Conservation (phyloP, 2,113 vertebrate species). For the Micronisus gabar region DNA sequence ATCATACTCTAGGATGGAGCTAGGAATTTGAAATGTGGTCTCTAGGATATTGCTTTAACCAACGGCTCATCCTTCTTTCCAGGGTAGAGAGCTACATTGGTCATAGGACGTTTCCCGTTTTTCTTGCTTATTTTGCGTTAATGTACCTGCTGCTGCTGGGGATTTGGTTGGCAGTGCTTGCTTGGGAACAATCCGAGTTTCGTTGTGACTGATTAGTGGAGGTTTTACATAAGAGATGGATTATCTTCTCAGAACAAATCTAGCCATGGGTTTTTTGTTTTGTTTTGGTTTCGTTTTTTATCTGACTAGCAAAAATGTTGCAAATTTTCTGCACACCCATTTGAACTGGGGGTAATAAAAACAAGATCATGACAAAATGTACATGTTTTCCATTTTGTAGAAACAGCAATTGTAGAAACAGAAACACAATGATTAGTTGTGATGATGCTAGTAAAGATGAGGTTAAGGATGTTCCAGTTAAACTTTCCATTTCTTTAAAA, state of each 20-base stretch:
- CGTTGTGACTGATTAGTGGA: neutral
- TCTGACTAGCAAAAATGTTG: neutral
- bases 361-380: neutral
- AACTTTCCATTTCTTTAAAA: neutral
- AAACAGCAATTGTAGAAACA: neutral
- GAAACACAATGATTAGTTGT: neutral
- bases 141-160: neutral
- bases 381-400: neutral
- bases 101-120: neutral
- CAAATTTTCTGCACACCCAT: neutral
- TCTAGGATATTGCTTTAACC: neutral
- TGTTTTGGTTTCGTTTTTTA: neutral
- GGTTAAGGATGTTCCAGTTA: neutral
- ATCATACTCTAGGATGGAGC: neutral
- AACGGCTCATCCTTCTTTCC: neutral
- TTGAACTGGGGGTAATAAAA: neutral
- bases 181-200: neutral
- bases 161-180: neutral
- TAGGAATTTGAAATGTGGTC: neutral
- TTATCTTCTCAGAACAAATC: slow-evolving; percentile 32
- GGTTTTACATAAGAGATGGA: slow-evolving; percentile 48
- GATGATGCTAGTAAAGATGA: neutral
- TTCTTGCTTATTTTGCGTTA: neutral
- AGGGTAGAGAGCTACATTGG: neutral
- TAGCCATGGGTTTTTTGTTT: rapidly evolving